Base-by-base conservation (phyloP, 2,888 invertebrate species). In the Leucozona laternaria region DNA sequence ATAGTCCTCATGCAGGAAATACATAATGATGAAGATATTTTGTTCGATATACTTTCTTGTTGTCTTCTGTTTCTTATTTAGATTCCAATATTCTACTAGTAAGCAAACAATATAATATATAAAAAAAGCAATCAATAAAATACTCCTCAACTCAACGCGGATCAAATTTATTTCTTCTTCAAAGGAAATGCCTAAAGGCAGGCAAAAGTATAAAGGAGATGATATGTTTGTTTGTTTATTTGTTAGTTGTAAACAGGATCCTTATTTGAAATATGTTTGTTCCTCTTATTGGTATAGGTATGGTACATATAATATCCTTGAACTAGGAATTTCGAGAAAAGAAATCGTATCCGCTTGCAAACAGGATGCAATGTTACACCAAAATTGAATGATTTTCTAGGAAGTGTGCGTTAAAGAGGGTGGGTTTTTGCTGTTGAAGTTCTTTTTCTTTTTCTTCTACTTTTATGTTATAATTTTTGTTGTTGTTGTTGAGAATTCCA, bases 161-260 rank as follows among this genome's bases (percentile, higher is more conserved):
- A 86, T 86, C 78, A 82, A 86, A 86, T 86, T 82, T 86, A 82
- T 86, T 82, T 64, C 71, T 45, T 68, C 68, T 50, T 68, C 68
- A 68, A 68, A 37, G 73, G 68, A 85, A 81, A 57, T 75, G 86
- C 86, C 86, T 86, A 82, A 31, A 60, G 86, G 82, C 79, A 64
- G 43, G n/a, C 11, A 64, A 7, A 31, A 28, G 28, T 22, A 37
- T 20, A 64, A 66, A 20, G 48, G 10, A 45, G n/a, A 34, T 17
- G 68, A 64, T 70, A 34, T 66, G 53, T 48, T 68, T 68, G 68
- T 53, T 53, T 68, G 81, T 62, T 75, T 86, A 40, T 53, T 68
- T 86, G 85, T 82, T 73, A 58, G 34, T 75, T 75, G 86, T 86
- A 86, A 86, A 86, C 86, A 86, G 86, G 82, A 86, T 86, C 82